phyloP scores from a whole-genome alignment of 2,888 invertebrate genomes.

The Chymomyza fuscimana region DNA sequence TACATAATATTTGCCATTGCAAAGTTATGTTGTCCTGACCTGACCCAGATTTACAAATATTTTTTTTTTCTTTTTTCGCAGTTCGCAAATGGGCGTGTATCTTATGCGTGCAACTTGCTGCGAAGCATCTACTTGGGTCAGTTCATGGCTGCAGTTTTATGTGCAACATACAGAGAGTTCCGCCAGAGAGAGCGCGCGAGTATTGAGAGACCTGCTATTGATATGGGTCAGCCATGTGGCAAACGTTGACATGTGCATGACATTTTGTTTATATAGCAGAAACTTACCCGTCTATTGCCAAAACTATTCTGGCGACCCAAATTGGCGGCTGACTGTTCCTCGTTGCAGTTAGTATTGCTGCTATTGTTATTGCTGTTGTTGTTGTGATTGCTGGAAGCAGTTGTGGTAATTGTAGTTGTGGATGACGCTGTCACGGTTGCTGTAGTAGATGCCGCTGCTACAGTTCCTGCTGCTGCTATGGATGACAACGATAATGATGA shows the following conservation, averaged over 20 bases:
- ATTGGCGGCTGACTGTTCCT: constrained; percentile 55
- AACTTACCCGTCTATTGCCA: constrained; percentile 79
- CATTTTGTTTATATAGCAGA: constrained; percentile 39
- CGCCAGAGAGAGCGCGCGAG: neutral
- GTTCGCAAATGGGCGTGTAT: constrained; percentile 62
- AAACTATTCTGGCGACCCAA: constrained; percentile 79
- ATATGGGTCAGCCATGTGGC: neutral
- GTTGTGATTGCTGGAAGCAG: constrained; percentile 33
- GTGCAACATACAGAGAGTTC: constrained; percentile 12
- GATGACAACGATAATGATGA: neutral
- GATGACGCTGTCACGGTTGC: constrained; percentile 39
- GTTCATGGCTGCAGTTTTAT: constrained; percentile 66
- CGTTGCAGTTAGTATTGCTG: constrained; percentile 59
- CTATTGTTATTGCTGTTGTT: constrained; percentile 44
- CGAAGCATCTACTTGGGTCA: constrained; percentile 39
- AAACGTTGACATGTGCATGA: constrained; percentile 29
- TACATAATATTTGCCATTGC: constrained; percentile 7
- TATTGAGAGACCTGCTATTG: neutral
- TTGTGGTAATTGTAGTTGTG: constrained; percentile 32
- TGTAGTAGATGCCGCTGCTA: constrained; percentile 8
- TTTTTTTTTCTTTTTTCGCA: constrained; percentile 47
- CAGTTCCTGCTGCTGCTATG: neutral
- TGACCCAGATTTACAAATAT: constrained; percentile 57
- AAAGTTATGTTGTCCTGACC: constrained; percentile 46
- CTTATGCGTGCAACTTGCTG: constrained; percentile 41